These are phyloP conservation scores for Melolontha melolontha DNA, from an alignment of 2,888 invertebrate species.

Conservation along the genomic window DNA sequence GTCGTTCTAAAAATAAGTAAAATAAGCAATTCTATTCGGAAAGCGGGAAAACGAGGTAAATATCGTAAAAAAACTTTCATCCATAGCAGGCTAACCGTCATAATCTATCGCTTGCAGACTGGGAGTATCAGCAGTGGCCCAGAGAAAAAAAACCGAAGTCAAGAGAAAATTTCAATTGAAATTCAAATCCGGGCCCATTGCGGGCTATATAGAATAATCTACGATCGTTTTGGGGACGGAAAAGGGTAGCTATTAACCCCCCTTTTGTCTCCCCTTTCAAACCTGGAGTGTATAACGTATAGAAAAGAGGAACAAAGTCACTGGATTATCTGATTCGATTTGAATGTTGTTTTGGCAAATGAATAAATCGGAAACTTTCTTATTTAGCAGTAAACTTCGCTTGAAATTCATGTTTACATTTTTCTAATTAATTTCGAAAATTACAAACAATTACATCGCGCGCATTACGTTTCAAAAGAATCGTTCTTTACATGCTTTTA, in stretches of 20 bases:
- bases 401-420: no score
- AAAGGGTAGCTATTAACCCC: slow-evolving; percentile 16
- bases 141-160: slow-evolving; percentile 10
- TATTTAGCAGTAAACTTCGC: no score
- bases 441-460: no score
- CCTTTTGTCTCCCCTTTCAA: no score
- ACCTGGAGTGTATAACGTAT: slow-evolving; percentile 1
- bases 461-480: no score
- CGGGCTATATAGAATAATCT: slow-evolving; percentile 17
- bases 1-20: no score
- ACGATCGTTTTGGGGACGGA: neutral
- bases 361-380: no score
- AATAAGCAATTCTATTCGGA: no score
- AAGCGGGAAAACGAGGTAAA: neutral
- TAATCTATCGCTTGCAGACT: slow-evolving; percentile 25
- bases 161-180: slow-evolving; percentile 31
- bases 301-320: slow-evolving; percentile 12
- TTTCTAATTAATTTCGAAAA: no score
- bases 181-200: slow-evolving; percentile 24
- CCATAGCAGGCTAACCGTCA: slow-evolving; percentile 15
- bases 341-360: neutral
- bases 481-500: no score
- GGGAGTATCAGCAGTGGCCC: neutral
- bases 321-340: slow-evolving; percentile 16
- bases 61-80: slow-evolving; percentile 18